Evolutionary conservation across 2,113 vertebrate genomes (phyloP).

Genomic region (Arvicanthis niloticus): DNA sequence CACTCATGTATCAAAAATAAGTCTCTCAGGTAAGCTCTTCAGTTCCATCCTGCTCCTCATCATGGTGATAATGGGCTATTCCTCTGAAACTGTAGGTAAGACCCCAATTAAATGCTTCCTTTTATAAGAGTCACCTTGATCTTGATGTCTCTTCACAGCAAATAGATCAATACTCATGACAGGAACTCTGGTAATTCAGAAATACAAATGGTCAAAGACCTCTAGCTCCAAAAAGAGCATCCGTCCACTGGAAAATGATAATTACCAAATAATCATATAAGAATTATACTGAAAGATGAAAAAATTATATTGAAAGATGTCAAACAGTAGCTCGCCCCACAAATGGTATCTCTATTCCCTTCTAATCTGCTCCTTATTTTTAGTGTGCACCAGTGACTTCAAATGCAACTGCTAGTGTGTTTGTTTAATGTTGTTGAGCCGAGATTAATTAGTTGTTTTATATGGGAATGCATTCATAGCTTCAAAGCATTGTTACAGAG

Average conservation of each 20-base stretch:
- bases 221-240: neutral
- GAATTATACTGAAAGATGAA: neutral
- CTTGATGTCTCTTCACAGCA: neutral
- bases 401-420: neutral
- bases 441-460: neutral
- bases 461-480: neutral
- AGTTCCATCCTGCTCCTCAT: neutral
- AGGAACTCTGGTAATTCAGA: neutral
- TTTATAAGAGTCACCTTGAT: neutral
- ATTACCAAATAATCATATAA: neutral
- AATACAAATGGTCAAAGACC: neutral
- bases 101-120: neutral
- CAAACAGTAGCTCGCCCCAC: neutral
- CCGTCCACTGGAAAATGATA: neutral
- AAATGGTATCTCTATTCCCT: constrained; percentile 12
- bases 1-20: neutral
- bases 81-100: neutral
- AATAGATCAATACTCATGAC: neutral
- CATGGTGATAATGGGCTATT: neutral
- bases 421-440: neutral
- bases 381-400: neutral
- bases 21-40: neutral
- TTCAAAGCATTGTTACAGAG: neutral
- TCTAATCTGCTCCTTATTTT: neutral
- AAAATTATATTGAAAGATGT: neutral